Base-by-base conservation (phyloP, 2,888 invertebrate genomes). In the Dorcus hopei region DNA sequence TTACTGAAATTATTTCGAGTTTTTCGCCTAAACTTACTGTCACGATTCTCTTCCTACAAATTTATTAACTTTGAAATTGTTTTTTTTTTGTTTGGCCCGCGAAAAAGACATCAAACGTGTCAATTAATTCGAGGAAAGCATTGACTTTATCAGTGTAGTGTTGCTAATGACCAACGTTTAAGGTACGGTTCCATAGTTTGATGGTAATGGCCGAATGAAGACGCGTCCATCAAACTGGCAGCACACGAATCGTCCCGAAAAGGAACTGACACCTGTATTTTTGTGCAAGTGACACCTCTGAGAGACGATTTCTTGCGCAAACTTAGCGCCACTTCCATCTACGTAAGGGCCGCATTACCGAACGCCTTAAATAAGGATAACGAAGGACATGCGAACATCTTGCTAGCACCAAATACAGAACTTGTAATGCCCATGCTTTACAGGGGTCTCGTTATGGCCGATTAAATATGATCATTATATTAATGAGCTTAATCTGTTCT, bases 131-230 rank as follows among this genome's bases (percentile, higher is more conserved):
- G 26, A 33, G 26, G 26, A 33, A 33, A 33, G 26, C 26, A 33
- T 33, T 7, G 6, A 7, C 7, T 33, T 33, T 33, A 33, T 33
- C 26, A 33, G 1, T 33, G 26, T 33, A 33, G 26, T 7, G 26
- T 7, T 33, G 26, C 26, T 33, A 33, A 33, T 33, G 26, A 33
- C 26, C 26, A 6, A 6, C 45, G 8, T 45, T 45, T 45, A 45
- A 19, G 45, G 45, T n/a, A 16, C 19, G 16, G 23, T 19, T 45
- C 62, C 60, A 62, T 58, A 62, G 49, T 39, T 53, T 42, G 50
- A 62, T 62, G 62, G 49, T 59, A 62, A 62, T 62, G 52, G 52
- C 48, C 43, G 52, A 56, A 62, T 62, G 62, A 62, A 62, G 62
- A 62, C 53, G 52, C 57, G 23, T 49, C 57, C 48, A 54, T 49